Conservation (phyloP, 2,888 invertebrate genomes). For the Podabrus alpinus region DNA sequence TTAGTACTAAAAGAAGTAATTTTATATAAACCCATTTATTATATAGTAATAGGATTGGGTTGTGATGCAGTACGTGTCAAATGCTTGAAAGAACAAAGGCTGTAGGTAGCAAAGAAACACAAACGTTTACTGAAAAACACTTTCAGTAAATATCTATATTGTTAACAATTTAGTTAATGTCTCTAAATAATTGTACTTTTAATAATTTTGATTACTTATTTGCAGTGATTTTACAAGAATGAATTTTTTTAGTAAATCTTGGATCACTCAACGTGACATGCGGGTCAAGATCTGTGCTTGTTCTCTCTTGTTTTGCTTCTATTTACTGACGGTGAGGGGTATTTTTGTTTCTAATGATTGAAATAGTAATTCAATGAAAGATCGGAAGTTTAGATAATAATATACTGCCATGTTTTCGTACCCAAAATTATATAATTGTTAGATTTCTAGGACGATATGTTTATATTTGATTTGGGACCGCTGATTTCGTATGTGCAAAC, state of each 20-base stretch:
- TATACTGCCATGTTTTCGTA: too few species aligned
- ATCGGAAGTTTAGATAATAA: too few species aligned
- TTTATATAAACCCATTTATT: slow-evolving; percentile 9
- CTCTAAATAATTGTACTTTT: neutral
- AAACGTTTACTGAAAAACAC: neutral
- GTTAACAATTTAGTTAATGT: neutral
- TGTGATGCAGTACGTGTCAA: slow-evolving; percentile 16
- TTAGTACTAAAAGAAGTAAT: neutral
- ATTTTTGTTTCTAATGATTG: too few species aligned
- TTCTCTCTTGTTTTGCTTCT: too few species aligned
- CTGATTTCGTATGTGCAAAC: too few species aligned
- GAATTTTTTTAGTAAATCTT: neutral
- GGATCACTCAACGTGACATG: too few species aligned
- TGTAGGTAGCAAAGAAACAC: slow-evolving; percentile 17
- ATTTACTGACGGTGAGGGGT: too few species aligned
- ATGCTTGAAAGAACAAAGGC: slow-evolving; percentile 15
- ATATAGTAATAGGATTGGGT: slow-evolving; percentile 3
- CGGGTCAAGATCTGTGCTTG: too few species aligned
- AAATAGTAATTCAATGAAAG: too few species aligned
- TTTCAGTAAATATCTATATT: neutral
- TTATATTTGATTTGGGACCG: too few species aligned
- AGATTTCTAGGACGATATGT: too few species aligned
- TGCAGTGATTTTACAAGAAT: neutral
- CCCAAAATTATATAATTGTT: too few species aligned
- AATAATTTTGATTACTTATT: neutral